phyloP scores from a whole-genome alignment of 2,797 vertebrate species.

The Perodicticus potto region DNA sequence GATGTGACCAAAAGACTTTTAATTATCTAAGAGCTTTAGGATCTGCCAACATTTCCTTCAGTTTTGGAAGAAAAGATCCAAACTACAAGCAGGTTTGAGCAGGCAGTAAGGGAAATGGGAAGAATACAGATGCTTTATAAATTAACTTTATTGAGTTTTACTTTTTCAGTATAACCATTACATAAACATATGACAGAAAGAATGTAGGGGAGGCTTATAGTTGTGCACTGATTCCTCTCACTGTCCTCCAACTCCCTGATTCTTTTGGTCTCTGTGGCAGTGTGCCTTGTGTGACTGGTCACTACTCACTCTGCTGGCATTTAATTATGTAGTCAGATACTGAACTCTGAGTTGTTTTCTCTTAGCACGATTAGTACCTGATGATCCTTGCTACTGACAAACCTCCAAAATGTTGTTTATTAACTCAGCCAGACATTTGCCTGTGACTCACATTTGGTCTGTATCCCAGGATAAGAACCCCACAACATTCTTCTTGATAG shows the following conservation, averaged over 20 bases:
- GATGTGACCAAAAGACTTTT: constrained; percentile 33
- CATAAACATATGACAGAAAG: neutral
- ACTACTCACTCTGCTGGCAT: constrained; percentile 12
- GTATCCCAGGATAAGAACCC: neutral
- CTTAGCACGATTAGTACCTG: neutral
- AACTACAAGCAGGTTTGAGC: constrained; percentile 47
- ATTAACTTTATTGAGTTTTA: constrained; percentile 9
- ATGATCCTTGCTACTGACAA: neutral
- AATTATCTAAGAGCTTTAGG: constrained; percentile 50
- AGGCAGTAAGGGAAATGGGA: neutral
- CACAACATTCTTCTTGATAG: neutral
- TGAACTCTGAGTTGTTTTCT: constrained; percentile 11
- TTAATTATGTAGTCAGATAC: constrained; percentile 21
- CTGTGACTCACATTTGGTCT: constrained; percentile 36
- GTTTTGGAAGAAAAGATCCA: constrained; percentile 53
- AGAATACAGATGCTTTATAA: constrained; percentile 8
- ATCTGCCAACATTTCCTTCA: constrained; percentile 28
- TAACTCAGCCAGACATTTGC: constrained; percentile 43
- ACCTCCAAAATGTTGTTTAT: neutral
- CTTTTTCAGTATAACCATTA: neutral
- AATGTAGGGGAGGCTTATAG: neutral
- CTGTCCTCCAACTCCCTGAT: neutral
- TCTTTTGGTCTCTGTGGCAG: neutral
- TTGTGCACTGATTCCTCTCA: neutral
- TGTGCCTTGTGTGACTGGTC: neutral